Conservation (phyloP, 2,888 invertebrate species). For the Campaea margaritaria region DNA sequence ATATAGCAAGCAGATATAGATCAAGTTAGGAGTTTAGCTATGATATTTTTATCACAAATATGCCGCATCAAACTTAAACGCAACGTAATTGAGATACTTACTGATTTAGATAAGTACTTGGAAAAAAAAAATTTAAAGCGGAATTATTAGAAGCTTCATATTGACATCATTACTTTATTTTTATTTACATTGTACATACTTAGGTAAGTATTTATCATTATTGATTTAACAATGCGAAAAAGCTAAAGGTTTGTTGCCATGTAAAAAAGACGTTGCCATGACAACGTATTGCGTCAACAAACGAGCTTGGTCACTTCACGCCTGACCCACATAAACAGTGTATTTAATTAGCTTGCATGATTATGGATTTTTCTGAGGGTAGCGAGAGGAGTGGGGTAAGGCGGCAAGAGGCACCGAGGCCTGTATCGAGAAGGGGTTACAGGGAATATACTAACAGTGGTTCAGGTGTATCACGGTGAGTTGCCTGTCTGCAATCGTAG, state of each 20-base stretch:
- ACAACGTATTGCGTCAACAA: slow-evolving; percentile 67
- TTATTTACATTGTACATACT: too few species aligned
- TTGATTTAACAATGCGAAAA: too few species aligned
- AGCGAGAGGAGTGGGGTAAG: slow-evolving; percentile 60
- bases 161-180: too few species aligned
- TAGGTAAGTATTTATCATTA: too few species aligned
- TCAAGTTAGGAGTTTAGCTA: too few species aligned
- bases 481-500: neutral
- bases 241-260: neutral
- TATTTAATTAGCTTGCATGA: slow-evolving; percentile 50
- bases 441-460: slow-evolving; percentile 70
- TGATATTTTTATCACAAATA: too few species aligned
- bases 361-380: slow-evolving; percentile 80
- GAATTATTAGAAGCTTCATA: too few species aligned
- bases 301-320: slow-evolving; percentile 59
- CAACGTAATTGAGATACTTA: too few species aligned
- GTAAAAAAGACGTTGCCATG: slow-evolving; percentile 59
- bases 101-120: too few species aligned
- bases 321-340: slow-evolving; percentile 56
- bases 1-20: too few species aligned
- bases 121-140: too few species aligned
- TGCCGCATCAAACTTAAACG: too few species aligned
- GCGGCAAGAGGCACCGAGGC: slow-evolving; percentile 64
- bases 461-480: slow-evolving; percentile 69
- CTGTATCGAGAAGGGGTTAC: slow-evolving; percentile 74